Conservation (phyloP, 2,113 vertebrate species). For the Malurus melanocephalus region DNA sequence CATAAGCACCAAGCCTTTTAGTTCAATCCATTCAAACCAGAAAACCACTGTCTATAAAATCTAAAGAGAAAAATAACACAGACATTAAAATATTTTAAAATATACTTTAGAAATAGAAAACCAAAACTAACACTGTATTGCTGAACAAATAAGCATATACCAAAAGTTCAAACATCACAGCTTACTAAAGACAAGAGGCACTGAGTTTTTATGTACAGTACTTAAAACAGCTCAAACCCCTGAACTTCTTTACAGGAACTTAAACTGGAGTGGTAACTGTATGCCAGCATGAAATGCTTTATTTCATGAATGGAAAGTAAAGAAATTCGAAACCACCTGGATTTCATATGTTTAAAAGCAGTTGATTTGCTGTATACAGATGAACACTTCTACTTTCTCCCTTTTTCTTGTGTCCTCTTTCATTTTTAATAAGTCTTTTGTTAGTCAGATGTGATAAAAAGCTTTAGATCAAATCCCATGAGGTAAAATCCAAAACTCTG, state of each 20-base stretch:
- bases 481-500: conserved; percentile 15
- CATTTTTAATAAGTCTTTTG: conserved; percentile 29
- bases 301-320: conserved; percentile 13
- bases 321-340: not conserved
- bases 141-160: not conserved
- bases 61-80: not conserved
- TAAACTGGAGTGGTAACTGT: not conserved
- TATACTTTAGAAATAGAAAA: not conserved
- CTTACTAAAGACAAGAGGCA: not conserved
- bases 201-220: not conserved
- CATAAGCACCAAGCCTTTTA: not conserved
- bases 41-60: not conserved
- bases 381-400: not conserved
- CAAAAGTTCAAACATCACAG: not conserved
- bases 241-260: not conserved
- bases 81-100: not conserved
- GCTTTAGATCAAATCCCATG: not conserved
- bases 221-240: not conserved
- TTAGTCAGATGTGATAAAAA: not conserved
- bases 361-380: conserved; percentile 17
- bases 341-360: not conserved
- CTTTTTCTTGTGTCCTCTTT: not conserved
- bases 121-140: not conserved
- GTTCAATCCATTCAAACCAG: not conserved
- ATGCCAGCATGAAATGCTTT: not conserved